phyloP scores from a whole-genome alignment of 37 sponge, comb jelly and placozoan genomes.

The Oscarella lobularis region DNA sequence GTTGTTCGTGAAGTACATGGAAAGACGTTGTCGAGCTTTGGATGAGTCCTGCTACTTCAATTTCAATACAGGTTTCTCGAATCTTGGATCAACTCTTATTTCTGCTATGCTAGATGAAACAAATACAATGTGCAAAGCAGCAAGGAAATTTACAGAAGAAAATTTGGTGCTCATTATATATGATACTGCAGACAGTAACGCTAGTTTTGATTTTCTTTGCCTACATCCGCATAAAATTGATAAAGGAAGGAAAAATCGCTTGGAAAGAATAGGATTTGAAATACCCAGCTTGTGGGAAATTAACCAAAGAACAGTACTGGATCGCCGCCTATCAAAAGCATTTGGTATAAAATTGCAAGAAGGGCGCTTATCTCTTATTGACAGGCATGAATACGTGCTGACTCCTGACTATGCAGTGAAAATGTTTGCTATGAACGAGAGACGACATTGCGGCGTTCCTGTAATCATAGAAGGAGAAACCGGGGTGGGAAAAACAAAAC shows the following conservation, averaged over 20 bases:
- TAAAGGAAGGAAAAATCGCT: background rate
- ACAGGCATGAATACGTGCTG: constrained; percentile 53
- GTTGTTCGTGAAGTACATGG: constrained; percentile 47
- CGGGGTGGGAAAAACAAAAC: constrained; percentile 86
- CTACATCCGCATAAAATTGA: constrained; percentile 40
- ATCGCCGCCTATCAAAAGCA: constrained; percentile 55
- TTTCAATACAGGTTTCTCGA: constrained; percentile 24
- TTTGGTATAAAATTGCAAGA: too few relatives aligned
- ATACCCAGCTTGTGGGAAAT: constrained; percentile 28
- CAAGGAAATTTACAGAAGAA: too few relatives aligned
- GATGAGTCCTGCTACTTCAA: constrained; percentile 41
- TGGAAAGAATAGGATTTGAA: constrained; percentile 4
- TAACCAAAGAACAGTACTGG: constrained; percentile 32
- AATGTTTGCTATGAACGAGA: constrained; percentile 74
- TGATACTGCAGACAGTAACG: constrained; percentile 41
- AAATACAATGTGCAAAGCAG: constrained; percentile 57
- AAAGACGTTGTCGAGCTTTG: constrained; percentile 36
- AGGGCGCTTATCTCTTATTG: constrained; percentile 41
- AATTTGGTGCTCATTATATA: constrained; percentile 50
- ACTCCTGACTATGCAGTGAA: constrained; percentile 66
- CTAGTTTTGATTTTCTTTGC: constrained; percentile 35
- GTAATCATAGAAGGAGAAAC: constrained; percentile 93
- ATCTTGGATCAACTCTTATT: constrained; percentile 71
- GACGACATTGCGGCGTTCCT: constrained; percentile 55
- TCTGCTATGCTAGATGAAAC: constrained; percentile 66